A percentile compares a stretch with the other conserved stretches of the same genome.
phyloP scores from a whole-genome alignment of 2,888 invertebrate genomes.

The Hypomecis atomaria region DNA sequence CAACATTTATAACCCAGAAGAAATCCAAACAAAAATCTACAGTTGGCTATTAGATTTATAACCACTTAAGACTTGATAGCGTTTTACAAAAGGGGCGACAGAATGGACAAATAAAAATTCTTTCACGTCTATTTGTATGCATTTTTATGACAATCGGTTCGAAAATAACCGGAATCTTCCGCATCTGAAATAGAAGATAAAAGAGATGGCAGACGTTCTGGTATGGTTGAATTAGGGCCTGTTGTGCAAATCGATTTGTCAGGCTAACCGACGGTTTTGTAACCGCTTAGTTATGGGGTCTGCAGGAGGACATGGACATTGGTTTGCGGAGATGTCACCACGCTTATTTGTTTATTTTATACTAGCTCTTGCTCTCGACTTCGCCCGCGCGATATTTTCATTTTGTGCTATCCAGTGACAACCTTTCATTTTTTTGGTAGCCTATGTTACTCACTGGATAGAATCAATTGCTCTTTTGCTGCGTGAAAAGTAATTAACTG shows the following conservation, averaged over 20 bases:
- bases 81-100: slow-evolving; percentile 25
- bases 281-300: not conserved
- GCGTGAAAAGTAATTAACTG: too few species aligned
- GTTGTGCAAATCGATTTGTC: slow-evolving; percentile 17
- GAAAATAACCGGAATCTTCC: slow-evolving; percentile 27
- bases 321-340: too few species aligned
- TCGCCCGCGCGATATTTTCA: too few species aligned
- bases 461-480: too few species aligned
- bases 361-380: too few species aligned
- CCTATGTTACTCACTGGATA: too few species aligned
- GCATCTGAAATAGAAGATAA: slow-evolving; percentile 23
- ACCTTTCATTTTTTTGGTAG: too few species aligned
- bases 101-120: slow-evolving; percentile 32
- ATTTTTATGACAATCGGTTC: slow-evolving; percentile 30
- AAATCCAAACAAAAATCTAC: slow-evolving; percentile 2
- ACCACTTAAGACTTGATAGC: slow-evolving; percentile 6
- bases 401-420: too few species aligned
- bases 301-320: not conserved
- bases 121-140: slow-evolving; percentile 17
- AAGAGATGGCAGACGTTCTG: slow-evolving; percentile 12
- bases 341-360: too few species aligned
- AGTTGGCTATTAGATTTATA: slow-evolving; percentile 19
- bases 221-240: slow-evolving; percentile 18
- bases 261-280: not conserved
- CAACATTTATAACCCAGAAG: slow-evolving; percentile 14